Conservation (phyloP, 2,113 vertebrate species). For the Psilopsiagon aurifrons region DNA sequence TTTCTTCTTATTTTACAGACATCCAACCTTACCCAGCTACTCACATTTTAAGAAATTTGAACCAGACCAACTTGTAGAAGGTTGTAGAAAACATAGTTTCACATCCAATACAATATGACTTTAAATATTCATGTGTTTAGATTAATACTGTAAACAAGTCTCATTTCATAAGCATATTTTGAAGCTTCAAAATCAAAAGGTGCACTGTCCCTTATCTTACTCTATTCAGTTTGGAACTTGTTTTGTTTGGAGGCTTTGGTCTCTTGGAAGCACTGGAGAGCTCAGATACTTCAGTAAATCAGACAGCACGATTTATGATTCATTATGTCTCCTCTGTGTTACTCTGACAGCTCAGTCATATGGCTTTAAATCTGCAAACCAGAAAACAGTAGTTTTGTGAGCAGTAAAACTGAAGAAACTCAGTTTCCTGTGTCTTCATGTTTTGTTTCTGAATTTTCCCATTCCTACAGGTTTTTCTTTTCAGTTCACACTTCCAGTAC, state of each 20-base stretch:
- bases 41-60: neutral
- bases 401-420: neutral
- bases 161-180: neutral
- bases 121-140: neutral
- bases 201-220: neutral
- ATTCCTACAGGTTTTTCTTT: neutral
- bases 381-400: neutral
- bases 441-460: neutral
- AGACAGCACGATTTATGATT: neutral
- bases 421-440: neutral
- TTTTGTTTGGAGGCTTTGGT: neutral
- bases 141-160: neutral
- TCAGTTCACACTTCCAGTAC: neutral
- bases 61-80: neutral
- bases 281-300: neutral
- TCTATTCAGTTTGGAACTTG: neutral
- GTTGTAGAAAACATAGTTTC: neutral
- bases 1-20: neutral
- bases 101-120: neutral
- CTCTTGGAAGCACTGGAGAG: neutral
- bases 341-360: neutral
- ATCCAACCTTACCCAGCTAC: neutral
- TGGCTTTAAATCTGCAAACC: slow-evolving; percentile 14
- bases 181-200: neutral
- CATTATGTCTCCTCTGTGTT: neutral